Conservation (phyloP, 2,797 vertebrate species). For the Intellagama lesueurii region DNA sequence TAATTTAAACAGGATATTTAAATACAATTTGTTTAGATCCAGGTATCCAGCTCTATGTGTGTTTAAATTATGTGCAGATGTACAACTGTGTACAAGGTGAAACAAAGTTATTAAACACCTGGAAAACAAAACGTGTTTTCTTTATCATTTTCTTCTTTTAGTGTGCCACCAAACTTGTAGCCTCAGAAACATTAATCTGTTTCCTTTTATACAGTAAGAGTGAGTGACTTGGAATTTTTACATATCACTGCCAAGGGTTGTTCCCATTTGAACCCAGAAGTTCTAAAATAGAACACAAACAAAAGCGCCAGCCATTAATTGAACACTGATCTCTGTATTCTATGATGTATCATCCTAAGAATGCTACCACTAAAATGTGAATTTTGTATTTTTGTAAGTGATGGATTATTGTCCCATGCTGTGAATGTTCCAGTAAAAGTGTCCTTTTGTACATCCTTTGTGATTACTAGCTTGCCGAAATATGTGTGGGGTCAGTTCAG, state of each 20-base stretch:
- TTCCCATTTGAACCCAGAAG: constrained; percentile 74
- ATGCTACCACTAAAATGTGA: constrained; percentile 79
- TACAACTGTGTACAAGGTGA: constrained; percentile 31
- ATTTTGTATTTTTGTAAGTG: constrained; percentile 82
- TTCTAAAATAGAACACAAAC: constrained; percentile 70
- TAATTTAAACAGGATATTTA: background rate
- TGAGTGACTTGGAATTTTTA: constrained; percentile 77
- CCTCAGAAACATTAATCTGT: constrained; percentile 73
- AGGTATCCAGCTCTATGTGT: background rate
- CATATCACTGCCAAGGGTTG: constrained; percentile 70
- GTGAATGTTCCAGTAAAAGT: constrained; percentile 84
- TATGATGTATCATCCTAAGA: constrained; percentile 77
- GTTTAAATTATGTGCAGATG: constrained; percentile 18
- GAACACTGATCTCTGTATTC: constrained; percentile 80
- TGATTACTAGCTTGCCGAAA: constrained; percentile 86
- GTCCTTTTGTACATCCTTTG: constrained; percentile 82
- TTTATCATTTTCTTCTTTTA: constrained; percentile 53
- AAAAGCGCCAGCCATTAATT: constrained; percentile 74
- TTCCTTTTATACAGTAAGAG: constrained; percentile 75
- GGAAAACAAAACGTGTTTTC: constrained; percentile 49
- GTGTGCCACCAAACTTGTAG: constrained; percentile 64
- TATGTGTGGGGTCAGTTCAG: constrained; percentile 86
- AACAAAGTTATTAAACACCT: constrained; percentile 43
- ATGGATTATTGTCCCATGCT: constrained; percentile 82
- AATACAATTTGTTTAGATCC: background rate